These are phyloP conservation scores for Picus viridis DNA, from an alignment of 2,797 vertebrate species.

Conservation along the genomic window DNA sequence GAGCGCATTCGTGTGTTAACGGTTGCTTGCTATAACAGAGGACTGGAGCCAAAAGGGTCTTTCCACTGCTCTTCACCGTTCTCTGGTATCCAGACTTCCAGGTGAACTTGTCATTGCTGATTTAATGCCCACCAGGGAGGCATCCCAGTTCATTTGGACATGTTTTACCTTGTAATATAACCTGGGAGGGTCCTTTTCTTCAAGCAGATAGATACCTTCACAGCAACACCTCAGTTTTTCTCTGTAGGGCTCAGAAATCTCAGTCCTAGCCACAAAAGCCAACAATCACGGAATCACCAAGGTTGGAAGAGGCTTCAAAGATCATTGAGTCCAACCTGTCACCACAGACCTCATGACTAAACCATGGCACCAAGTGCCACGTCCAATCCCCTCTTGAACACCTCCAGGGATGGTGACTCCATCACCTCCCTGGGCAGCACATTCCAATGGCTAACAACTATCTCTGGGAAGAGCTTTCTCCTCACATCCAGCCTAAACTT, in stretches of 20 bases:
- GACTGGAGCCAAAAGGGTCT: neutral
- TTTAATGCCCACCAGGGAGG: neutral
- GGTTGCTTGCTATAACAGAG: neutral
- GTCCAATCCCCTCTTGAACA: no score
- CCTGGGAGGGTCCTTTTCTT: neutral
- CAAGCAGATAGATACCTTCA: neutral
- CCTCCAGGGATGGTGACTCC: no score
- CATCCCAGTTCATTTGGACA: neutral
- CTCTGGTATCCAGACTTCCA: neutral
- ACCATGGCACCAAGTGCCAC: no score
- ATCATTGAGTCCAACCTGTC: no score
- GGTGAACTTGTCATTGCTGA: neutral
- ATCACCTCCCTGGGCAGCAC: no score
- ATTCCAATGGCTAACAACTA: no score
- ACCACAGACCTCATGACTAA: no score
- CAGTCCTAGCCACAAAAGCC: neutral
- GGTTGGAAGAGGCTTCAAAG: no score
- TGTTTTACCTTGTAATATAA: neutral
- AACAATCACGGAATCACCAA: neutral
- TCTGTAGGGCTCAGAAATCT: neutral
- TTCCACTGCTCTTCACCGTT: neutral
- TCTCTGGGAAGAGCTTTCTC: no score
- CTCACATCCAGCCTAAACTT: no score
- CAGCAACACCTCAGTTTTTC: neutral
- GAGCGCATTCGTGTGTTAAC: neutral